phyloP scores from a whole-genome alignment of 1,140 invertebrate species.

The Calycopis cecrops region DNA sequence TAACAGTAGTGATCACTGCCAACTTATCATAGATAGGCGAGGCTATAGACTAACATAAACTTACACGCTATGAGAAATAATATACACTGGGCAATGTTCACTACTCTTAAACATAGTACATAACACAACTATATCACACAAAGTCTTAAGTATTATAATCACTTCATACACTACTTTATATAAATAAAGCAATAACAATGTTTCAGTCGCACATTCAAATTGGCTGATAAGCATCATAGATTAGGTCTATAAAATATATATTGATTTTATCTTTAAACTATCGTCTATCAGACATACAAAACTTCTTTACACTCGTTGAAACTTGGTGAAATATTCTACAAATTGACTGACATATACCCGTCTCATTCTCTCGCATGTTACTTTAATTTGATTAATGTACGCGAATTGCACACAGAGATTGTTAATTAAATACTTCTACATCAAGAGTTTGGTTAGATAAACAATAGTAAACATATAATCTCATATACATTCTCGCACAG shows the following conservation, averaged over 20 bases:
- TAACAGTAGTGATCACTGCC: slow-evolving; percentile 3
- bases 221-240: background rate
- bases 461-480: too few species aligned
- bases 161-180: background rate
- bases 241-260: background rate
- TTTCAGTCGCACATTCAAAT: background rate
- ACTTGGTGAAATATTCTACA: too few species aligned
- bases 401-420: too few species aligned
- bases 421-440: too few species aligned
- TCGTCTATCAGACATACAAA: background rate
- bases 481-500: too few species aligned
- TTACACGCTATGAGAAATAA: background rate
- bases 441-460: too few species aligned
- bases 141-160: background rate
- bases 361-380: too few species aligned
- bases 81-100: background rate
- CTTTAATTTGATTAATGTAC: too few species aligned
- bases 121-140: slow-evolving; percentile 5
- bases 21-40: background rate
- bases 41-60: background rate
- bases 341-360: too few species aligned
- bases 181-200: background rate
- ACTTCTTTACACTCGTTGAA: background rate
- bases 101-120: background rate
- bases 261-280: background rate